A percentile compares a stretch with the other conserved stretches of the same genome.
Conservation (phyloP, 2,797 vertebrate genomes). For the Denticeps clupeoides region DNA sequence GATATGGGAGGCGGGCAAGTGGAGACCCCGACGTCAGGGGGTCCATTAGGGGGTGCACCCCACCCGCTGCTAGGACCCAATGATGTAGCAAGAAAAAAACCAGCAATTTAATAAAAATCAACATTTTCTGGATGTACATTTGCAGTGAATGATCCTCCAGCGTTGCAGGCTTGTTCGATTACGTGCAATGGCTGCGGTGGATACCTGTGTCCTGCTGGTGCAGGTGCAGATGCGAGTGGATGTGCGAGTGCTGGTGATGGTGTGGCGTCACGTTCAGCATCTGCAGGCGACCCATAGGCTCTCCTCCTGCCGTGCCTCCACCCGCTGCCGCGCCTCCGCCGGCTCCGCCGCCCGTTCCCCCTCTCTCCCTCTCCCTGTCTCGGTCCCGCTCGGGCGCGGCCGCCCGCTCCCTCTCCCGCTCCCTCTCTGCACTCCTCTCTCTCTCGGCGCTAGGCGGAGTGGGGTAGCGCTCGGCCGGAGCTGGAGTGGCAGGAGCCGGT, state of each 20-base stretch:
- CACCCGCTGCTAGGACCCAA: slow-evolving; percentile 82
- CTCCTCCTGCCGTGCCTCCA: slow-evolving; percentile 73
- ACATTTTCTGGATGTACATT: no score
- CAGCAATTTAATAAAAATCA: slow-evolving; percentile 63
- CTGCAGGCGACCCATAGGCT: slow-evolving; percentile 87
- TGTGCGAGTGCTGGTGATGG: slow-evolving; percentile 98
- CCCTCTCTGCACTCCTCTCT: slow-evolving; percentile 42
- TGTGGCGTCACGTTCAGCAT: slow-evolving; percentile 98
- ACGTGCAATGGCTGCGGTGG: slow-evolving; percentile 41
- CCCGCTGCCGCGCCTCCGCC: slow-evolving; percentile 46
- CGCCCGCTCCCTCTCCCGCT: slow-evolving; percentile 41
- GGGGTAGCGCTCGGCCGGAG: no score
- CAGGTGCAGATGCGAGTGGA: slow-evolving; percentile 97
- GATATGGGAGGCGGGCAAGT: slow-evolving; percentile 92
- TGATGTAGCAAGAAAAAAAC: slow-evolving; percentile 66
- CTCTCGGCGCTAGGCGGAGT: slow-evolving; percentile 48
- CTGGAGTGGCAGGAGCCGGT: no score
- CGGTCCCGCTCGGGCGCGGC: no score
- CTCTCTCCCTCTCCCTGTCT: slow-evolving; percentile 53
- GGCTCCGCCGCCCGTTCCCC: slow-evolving; percentile 48
- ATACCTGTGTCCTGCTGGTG: slow-evolving; percentile 98
- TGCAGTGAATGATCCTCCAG: no score
- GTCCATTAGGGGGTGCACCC: slow-evolving; percentile 97
- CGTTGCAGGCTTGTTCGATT: neutral
- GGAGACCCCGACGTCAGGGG: slow-evolving; percentile 91